Evolutionary conservation across 2,113 vertebrate genomes (phyloP), one percentile per base, ranked within the genome.

Genomic region (Formicarius rufipectus): DNA sequence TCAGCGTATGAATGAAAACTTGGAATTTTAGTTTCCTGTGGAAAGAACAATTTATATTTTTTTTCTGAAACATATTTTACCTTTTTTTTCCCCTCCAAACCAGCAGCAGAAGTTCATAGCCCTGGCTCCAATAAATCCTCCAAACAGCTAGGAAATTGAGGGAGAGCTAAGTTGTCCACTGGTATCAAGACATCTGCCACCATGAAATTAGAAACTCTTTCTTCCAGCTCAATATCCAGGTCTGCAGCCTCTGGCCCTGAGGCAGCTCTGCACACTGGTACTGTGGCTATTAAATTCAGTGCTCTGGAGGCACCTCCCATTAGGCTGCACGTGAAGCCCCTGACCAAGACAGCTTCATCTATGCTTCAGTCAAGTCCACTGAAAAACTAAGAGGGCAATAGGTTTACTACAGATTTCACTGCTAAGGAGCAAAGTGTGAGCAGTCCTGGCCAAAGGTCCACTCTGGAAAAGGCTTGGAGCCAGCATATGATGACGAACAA

Each of bases 41-140:
- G 28, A 23, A 88, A 92, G 3, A 75, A 83, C 72, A 82, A 44
- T 1, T n/a, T n/a, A 42, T 11, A 42, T 71, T 90, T 83, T 92
- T 87, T 91, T 84, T 30, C 42, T 71, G 40, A 84, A 89, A 69
- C 4, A n/a, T 7, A 37, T 60, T 74, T 91, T 77, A 62, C 15
- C 30, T 1, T 1, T 56, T 56, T 45, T 75, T 75, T 55, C 47
- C 14, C 11, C 28, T 88, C 37, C n/a, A 74, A 71, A 78, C 3
- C 3, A 74, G 3, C n/a, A 59, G 56, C 35, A 63, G 8, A 84
- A 50, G 2, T 35, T 56, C 1, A 0, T 50, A 75, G 33, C 44
- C 47, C 25, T 53, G 23, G 47, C 47, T 67, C 33, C 14, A 53
- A 87, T 9, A 84, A 81, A 79, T 75, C 14, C 27, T 87, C 52